Conservation (phyloP, 2,888 invertebrate species). For the Trachelus troglodyta region DNA sequence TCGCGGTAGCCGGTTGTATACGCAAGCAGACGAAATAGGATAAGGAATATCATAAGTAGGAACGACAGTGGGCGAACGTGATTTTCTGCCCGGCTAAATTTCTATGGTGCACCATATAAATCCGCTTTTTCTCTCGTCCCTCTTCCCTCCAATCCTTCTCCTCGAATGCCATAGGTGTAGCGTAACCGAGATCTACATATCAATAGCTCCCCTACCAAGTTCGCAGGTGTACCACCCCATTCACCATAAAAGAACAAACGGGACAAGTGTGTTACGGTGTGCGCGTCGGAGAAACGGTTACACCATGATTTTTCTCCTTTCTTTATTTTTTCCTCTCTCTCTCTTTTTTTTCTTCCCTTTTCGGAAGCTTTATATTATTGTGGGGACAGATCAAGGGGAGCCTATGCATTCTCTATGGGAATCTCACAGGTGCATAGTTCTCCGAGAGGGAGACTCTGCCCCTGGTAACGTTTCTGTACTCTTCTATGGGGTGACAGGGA, state of each 20-base stretch:
- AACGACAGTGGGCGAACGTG: slow-evolving; percentile 2
- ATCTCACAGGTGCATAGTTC: slow-evolving; percentile 65
- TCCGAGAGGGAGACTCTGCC: slow-evolving; percentile 50
- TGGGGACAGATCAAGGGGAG: slow-evolving; percentile 48
- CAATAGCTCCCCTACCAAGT: slow-evolving; percentile 57
- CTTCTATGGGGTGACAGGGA: slow-evolving; percentile 12
- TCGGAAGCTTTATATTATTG: slow-evolving; percentile 44
- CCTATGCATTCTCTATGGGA: slow-evolving; percentile 51
- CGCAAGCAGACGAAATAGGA: not conserved
- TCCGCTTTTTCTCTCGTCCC: slow-evolving; percentile 17
- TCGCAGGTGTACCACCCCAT: slow-evolving; percentile 63
- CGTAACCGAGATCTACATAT: slow-evolving; percentile 61
- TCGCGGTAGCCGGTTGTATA: not conserved
- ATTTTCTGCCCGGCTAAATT: slow-evolving; percentile 10
- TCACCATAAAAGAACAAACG: slow-evolving; percentile 47
- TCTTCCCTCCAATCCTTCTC: slow-evolving; percentile 42
- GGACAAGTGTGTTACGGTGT: slow-evolving; percentile 59
- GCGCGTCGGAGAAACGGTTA: slow-evolving; percentile 59
- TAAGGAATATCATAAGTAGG: not conserved
- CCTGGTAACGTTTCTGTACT: slow-evolving; percentile 38
- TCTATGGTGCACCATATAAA: slow-evolving; percentile 13
- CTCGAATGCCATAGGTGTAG: slow-evolving; percentile 53
- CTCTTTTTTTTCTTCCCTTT: slow-evolving; percentile 18
- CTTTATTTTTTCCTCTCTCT: slow-evolving; percentile 38
- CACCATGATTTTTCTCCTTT: slow-evolving; percentile 55